phyloP scores from a whole-genome alignment of 2,888 invertebrate species.

The Tetropium fuscum region DNA sequence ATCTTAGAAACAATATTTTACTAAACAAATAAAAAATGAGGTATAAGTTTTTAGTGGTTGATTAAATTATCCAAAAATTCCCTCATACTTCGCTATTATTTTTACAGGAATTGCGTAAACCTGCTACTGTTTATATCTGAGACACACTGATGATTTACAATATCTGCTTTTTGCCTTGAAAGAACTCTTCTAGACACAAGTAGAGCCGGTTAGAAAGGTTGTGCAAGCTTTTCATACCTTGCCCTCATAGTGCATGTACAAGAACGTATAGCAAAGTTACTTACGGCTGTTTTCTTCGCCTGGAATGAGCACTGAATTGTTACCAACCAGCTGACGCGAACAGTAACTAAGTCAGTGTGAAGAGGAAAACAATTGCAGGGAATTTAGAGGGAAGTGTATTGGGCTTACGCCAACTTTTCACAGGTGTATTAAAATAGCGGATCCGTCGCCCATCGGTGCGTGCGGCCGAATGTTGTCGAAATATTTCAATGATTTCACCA shows the following conservation, averaged over 20 bases:
- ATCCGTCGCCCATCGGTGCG: constrained; percentile 1
- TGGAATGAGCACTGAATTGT: constrained; percentile 8
- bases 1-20: too few relatives aligned
- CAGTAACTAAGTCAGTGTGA: constrained; percentile 32
- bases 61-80: too few relatives aligned
- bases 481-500: constrained; percentile 31
- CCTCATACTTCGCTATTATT: too few relatives aligned
- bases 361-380: constrained; percentile 30
- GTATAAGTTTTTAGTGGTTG: too few relatives aligned
- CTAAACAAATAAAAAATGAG: too few relatives aligned
- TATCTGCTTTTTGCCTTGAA: too few relatives aligned
- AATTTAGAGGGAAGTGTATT: constrained; percentile 34
- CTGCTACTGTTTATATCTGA: too few relatives aligned
- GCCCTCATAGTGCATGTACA: neutral
- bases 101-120: too few relatives aligned
- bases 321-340: constrained; percentile 27
- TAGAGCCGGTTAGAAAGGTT: too few relatives aligned
- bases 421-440: constrained; percentile 31
- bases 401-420: constrained; percentile 34
- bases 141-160: too few relatives aligned
- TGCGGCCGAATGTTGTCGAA: constrained; percentile 14
- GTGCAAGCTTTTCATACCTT: neutral
- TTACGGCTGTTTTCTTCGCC: constrained; percentile 24
- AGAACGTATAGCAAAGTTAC: constrained; percentile 6
- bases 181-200: too few relatives aligned